Evolutionary conservation across 2,888 invertebrate genomes (phyloP), one percentile per base, ranked within the genome.

Genomic region (Argyra leucocephala): DNA sequence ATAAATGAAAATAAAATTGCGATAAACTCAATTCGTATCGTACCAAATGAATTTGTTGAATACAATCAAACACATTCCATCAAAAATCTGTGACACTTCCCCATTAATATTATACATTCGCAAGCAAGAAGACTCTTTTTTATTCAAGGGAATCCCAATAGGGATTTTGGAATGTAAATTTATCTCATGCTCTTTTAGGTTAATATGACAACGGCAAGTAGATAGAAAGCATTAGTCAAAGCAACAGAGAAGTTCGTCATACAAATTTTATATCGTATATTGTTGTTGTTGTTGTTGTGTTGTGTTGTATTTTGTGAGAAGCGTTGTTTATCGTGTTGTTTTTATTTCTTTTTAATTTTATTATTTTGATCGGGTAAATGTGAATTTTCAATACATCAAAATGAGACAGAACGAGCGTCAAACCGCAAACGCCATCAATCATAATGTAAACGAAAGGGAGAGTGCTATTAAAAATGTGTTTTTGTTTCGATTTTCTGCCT

Each of bases 371-470:
- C 18, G 48, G 48, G 48, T 48, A 48, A 48, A 48, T 48, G 48
- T 48, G 48, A 48, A 48, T 48, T 48, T 15, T 48, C 12, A 7
- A 31, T 31, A 31, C 48, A 48, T 48, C 48, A 48, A 48, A 48
- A 48, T 48, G 48, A 58, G 48, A 48, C 63, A 64, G 63, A 62
- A 57, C 64, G 64, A 62, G 61, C 64, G 64, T 66, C 64, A 66
- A 66, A 66, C 66, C 68, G 64, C 66, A 67, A 67, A 61, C 62
- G 64, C 65, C 67, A 72, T 72, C 71, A 72, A 72, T 72, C 70
- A 72, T 69, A 66, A 67, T 67, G 69, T 64, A 70, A 69, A 69
- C 65, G 71, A 72, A 72, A 72, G 71, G 71, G 71, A 72, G 71
- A 72, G 71, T 71, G 71, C 71, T 69, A 71, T 70, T 68, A 64